Evolutionary conservation across 1,140 invertebrate genomes (phyloP).

Genomic region (Bradysia coprophila): DNA sequence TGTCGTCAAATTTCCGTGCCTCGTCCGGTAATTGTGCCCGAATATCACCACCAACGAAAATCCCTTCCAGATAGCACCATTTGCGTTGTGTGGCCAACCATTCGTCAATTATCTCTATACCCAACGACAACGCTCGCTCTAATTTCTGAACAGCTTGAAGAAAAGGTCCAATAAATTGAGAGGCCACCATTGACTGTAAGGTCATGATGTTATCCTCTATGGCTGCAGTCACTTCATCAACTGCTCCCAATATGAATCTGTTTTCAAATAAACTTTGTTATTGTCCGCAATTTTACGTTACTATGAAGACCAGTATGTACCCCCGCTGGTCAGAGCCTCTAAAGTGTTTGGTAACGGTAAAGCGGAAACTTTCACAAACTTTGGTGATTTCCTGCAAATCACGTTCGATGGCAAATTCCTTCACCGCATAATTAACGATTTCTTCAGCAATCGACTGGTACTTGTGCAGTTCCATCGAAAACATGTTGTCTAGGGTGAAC

Average conservation of each 20-base stretch:
- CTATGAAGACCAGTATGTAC: too few species aligned
- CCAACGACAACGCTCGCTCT: conserved; percentile 60
- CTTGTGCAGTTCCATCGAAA: conserved; percentile 72
- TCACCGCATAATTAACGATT: conserved; percentile 72
- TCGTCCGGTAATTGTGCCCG: conserved; percentile 67
- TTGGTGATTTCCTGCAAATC: conserved; percentile 60
- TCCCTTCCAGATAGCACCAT: conserved; percentile 81
- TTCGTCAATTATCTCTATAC: conserved; percentile 68
- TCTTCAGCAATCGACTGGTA: conserved; percentile 66
- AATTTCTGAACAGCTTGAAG: conserved; percentile 57
- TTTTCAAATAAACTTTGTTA: background rate
- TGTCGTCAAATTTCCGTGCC: conserved; percentile 73
- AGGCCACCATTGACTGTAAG: conserved; percentile 76
- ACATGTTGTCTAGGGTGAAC: conserved; percentile 80
- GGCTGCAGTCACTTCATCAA: conserved; percentile 61
- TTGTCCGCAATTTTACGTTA: background rate
- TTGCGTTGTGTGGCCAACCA: conserved; percentile 72
- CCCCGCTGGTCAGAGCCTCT: conserved; percentile 37
- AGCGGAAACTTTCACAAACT: conserved; percentile 52
- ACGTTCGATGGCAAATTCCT: conserved; percentile 74
- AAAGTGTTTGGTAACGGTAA: conserved; percentile 44
- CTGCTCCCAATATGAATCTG: conserved; percentile 55
- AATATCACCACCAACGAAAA: conserved; percentile 78
- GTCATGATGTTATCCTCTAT: conserved; percentile 80
- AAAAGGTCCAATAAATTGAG: conserved; percentile 78